A percentile compares a stretch with the other conserved stretches of the same genome.
Conservation (phyloP, 2,113 vertebrate species). For the Pleuronectes platessa region DNA sequence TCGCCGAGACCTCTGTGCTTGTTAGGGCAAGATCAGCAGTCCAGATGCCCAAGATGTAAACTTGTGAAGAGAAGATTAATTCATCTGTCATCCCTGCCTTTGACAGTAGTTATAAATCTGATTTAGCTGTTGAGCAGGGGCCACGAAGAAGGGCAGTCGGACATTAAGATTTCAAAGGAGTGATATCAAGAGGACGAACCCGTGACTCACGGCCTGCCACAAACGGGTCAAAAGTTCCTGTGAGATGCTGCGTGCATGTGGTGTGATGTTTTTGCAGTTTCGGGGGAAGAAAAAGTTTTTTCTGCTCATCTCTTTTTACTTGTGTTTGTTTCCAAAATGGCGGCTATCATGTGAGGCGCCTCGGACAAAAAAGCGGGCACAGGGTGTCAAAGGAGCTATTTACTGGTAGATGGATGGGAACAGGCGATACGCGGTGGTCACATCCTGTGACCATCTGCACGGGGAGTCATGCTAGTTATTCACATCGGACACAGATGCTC, state of each 20-base stretch:
- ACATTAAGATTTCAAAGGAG: conserved; percentile 82
- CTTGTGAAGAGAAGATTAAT: conserved; percentile 91
- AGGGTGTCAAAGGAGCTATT: conserved; percentile 75
- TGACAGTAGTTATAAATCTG: conserved; percentile 93
- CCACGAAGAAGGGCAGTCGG: conserved; percentile 72
- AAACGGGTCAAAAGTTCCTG: conserved; percentile 71
- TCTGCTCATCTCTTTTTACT: conserved; percentile 21
- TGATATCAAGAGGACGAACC: conserved; percentile 79
- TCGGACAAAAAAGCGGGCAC: conserved; percentile 40
- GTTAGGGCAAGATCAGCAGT: conserved; percentile 89
- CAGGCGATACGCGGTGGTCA: conserved; percentile 71
- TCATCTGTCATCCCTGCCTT: conserved; percentile 88
- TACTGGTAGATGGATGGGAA: conserved; percentile 78
- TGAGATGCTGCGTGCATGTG: conserved; percentile 29
- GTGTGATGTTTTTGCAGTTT: conserved; percentile 46
- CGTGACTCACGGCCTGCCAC: conserved; percentile 70
- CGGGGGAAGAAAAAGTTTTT: neutral
- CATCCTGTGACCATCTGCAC: conserved; percentile 71
- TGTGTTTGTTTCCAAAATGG: conserved; percentile 70
- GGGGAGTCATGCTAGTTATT: conserved; percentile 72
- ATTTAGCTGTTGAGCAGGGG: conserved; percentile 85
- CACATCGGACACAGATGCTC: conserved; percentile 72
- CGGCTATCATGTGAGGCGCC: conserved; percentile 66
- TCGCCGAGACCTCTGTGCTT: conserved; percentile 86
- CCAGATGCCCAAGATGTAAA: conserved; percentile 90